Evolutionary conservation across 1,140 invertebrate species (phyloP).

Genomic region (Drosophila kurseongensis): DNA sequence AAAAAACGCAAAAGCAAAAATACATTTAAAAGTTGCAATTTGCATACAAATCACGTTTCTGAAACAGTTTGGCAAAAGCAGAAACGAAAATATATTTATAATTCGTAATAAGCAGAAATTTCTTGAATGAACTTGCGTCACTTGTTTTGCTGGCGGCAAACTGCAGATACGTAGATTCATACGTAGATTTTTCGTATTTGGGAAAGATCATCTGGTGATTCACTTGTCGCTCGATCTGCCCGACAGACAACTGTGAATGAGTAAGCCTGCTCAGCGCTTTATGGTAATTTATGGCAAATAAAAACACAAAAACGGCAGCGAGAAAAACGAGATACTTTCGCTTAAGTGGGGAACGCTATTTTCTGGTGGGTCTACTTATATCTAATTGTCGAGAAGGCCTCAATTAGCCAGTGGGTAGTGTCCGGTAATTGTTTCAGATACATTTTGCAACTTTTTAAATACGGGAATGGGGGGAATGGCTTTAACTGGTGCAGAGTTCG

Average conservation of each 20-base stretch:
- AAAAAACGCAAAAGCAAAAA: conserved; percentile 22
- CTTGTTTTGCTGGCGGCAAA: conserved; percentile 19
- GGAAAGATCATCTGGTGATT: conserved; percentile 52
- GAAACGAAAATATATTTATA: conserved; percentile 31
- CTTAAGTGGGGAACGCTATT: conserved; percentile 37
- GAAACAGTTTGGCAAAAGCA: conserved; percentile 53
- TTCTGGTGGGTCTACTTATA: conserved; percentile 3
- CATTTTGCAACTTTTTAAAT: conserved; percentile 5
- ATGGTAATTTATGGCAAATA: conserved; percentile 71
- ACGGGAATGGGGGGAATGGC: conserved; percentile 9
- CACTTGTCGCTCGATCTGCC: conserved; percentile 45
- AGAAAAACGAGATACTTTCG: conserved; percentile 61
- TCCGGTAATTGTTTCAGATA: conserved; percentile 22
- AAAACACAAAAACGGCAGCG: conserved; percentile 37
- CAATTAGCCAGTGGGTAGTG: conserved; percentile 57
- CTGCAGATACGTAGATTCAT: conserved; percentile 24
- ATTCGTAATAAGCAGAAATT: conserved; percentile 40
- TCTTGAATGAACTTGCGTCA: conserved; percentile 74
- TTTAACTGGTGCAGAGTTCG: conserved; percentile 9
- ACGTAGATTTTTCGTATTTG: conserved; percentile 25
- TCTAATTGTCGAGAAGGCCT: conserved; percentile 45
- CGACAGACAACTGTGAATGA: conserved; percentile 45
- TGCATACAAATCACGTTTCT: conserved; percentile 68
- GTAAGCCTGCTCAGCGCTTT: conserved; percentile 51
- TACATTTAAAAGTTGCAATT: conserved; percentile 47